Evolutionary conservation across 2,113 vertebrate genomes (phyloP), one percentile per base, ranked within the genome.

Genomic region (Passerina amoena): DNA sequence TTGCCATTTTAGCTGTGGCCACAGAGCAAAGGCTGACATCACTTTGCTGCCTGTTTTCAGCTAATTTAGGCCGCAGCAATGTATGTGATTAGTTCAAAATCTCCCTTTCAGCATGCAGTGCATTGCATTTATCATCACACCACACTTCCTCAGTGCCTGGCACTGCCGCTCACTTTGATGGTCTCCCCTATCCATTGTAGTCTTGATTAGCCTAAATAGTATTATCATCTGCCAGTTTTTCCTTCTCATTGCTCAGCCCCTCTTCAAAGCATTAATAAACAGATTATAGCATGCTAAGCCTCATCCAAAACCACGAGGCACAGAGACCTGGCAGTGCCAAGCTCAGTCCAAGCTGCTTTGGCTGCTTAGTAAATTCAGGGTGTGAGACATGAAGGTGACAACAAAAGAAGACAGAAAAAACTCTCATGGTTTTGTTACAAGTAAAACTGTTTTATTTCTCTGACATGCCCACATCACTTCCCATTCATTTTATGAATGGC

Each of bases 201-300:
- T 86, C 56, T 77, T 85, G 91, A 91, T 96, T 94, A 92, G 45
- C 81, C 87, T 87, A 82, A 92, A 95, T 59, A 80, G 77, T 82
- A 79, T 79, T 91, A 92, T 95, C 81, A 79, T 57, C 81, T 96
- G 86, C 71, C 86, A 69, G 16, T 89, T 94, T 96, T 96, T 78
- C 57, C 83, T 86, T 53, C 84, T 73, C 5, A 1, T 69, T 88
- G 85, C 64, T 94, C 51, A 68, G 56, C 63, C 38, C 38, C 78
- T 80, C 60, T 94, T 93, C 79, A 81, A 75, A 83, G 76, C 71
- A 57, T 78, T 95, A 86, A 86, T 90, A 90, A 95, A 86, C 73
- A 94, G 86, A 94, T 94, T 95, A 92, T 37, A 38, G 51, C 1
- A 3, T 8, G 19, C 77, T 91, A 82, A 95, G 42, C 68, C 68